These are phyloP conservation scores for Pterocles orientalis DNA, from an alignment of 2,113 vertebrate species.

Conservation along the genomic window DNA sequence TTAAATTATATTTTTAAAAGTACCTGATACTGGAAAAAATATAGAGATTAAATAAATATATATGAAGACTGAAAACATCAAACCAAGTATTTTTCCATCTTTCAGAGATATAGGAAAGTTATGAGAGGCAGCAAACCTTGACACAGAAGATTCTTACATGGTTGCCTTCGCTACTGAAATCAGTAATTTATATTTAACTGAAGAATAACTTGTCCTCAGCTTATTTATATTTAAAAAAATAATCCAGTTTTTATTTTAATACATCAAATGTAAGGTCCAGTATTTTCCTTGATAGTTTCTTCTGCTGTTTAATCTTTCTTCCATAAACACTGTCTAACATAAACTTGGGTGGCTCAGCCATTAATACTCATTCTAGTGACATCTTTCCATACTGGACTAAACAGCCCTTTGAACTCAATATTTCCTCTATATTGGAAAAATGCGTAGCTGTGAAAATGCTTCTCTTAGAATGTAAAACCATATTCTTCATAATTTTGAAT, in stretches of 20 bases:
- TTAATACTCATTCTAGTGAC: neutral
- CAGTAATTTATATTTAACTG: neutral
- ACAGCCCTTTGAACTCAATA: neutral
- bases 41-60: neutral
- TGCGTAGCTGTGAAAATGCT: rapidly evolving
- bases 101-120: neutral
- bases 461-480: neutral
- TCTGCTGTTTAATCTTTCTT: neutral
- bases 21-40: neutral
- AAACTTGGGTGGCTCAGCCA: neutral
- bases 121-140: neutral
- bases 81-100: neutral
- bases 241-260: neutral
- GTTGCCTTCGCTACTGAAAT: neutral
- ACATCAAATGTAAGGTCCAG: neutral
- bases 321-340: neutral
- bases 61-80: neutral
- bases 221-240: neutral
- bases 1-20: neutral
- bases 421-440: neutral
- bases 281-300: neutral
- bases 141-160: neutral
- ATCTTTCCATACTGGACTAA: neutral
- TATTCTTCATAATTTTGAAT: neutral
- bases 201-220: neutral